Evolutionary conservation across 2,113 vertebrate genomes (phyloP), one percentile per base, ranked within the genome.

Genomic region (Odontesthes bonariensis): DNA sequence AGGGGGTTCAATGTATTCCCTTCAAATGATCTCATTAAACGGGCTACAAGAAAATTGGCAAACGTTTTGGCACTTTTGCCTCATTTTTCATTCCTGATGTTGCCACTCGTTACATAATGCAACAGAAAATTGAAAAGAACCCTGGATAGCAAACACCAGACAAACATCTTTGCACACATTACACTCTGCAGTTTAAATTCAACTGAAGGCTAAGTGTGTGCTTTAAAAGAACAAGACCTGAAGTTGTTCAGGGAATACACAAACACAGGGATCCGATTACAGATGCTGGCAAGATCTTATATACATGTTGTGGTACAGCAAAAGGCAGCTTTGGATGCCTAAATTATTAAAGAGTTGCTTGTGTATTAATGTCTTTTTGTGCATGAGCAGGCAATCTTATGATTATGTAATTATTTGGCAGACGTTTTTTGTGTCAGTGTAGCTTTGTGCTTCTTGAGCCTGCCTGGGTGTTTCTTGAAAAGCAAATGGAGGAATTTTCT

Each of bases 221-320:
- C 63, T 88, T 91, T 89, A 84, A 81, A 46, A 68, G 49, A 69
- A 61, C 62, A 42, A 77, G 73, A 69, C 80, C 78, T 51, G n/a
- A 22, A 77, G 79, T 60, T 84, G 67, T 86, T 86, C 79, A 81
- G 38, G 80, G 76, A 88, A 82, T 56, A 57, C 3, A 63, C 23
- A 79, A 69, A 80, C 66, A 76, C 20, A 32, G 1, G 8, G 64
- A 81, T 58, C 54, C 60, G 54, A 75, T 78, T 77, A 79, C 76
- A 79, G 81, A 86, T 82, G 77, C 78, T 73, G 57, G 40, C 53
- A 77, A 81, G 58, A 84, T 75, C 35, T 38, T 70, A 47, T 35
- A 81, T 77, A 73, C 74, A 73, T 65, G 58, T 59, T 67, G 58
- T 59, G 53, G 54, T 83, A 55, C 33, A 65, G 64, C 54, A 67